phyloP scores from a whole-genome alignment of 2,797 vertebrate species.

The Aplochiton taeniatus region DNA sequence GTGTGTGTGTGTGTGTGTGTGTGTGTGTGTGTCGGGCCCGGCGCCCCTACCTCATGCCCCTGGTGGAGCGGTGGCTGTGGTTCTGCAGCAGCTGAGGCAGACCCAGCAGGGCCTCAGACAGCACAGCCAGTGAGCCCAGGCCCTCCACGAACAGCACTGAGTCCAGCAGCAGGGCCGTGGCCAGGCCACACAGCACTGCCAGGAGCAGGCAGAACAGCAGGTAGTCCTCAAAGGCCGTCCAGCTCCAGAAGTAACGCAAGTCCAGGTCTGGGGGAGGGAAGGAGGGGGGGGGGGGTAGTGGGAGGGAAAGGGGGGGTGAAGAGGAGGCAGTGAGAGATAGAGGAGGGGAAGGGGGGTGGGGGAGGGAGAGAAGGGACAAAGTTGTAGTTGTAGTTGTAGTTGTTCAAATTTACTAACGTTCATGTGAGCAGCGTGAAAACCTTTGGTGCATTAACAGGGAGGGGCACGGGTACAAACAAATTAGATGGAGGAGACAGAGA shows the following conservation, averaged over 20 bases:
- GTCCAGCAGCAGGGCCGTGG: slow-evolving; percentile 78
- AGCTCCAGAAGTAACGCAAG: slow-evolving; percentile 78
- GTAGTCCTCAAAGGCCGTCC: slow-evolving; percentile 81
- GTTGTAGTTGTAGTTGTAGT: too few relatives aligned
- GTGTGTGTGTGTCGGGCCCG: not conserved
- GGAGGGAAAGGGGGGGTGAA: too few relatives aligned
- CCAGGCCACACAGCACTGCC: slow-evolving; percentile 66
- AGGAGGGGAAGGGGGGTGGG: slow-evolving; percentile 4
- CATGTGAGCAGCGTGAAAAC: too few relatives aligned
- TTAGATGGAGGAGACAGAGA: not conserved
- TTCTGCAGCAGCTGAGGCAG: slow-evolving; percentile 83
- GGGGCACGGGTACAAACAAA: not conserved
- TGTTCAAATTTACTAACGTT: too few relatives aligned
- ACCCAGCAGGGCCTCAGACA: slow-evolving; percentile 81
- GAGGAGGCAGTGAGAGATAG: not conserved
- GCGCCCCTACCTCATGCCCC: slow-evolving; percentile 79
- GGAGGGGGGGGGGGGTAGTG: slow-evolving; percentile 8
- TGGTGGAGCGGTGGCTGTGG: slow-evolving; percentile 75
- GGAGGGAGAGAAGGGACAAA: not conserved
- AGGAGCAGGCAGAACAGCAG: slow-evolving; percentile 79
- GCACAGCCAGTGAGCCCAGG: slow-evolving; percentile 74
- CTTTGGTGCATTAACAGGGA: too few relatives aligned
- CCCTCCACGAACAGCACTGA: slow-evolving; percentile 76
- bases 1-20: not conserved
- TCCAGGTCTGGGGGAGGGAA: slow-evolving; percentile 69